Base-by-base conservation (phyloP, 2,797 vertebrate genomes). In the Malurus splendens region DNA sequence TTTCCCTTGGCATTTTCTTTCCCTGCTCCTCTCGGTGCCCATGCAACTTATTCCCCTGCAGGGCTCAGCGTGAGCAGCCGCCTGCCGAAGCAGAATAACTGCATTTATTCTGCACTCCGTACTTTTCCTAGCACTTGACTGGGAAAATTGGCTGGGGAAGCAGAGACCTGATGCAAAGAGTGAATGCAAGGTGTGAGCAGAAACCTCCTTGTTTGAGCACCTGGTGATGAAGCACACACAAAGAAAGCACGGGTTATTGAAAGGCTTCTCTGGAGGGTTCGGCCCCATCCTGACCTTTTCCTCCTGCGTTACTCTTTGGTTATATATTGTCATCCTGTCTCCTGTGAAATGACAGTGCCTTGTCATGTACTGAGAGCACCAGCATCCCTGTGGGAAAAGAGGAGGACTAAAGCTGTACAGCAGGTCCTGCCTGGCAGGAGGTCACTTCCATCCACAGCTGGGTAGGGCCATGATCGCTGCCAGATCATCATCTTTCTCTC, bases 91-190 rank as follows among this genome's bases (percentile, higher is more conserved):
- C 64, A 52, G 77, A 78, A 70, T 73, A 41, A 45, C 85, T 48
- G 68, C 72, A 15, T 60, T 82, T 50, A 67, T 41, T 74, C 62
- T 88, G 80, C 81, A 36, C 76, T 84, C 7, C 0, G 33, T 59
- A 22, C 65, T 91, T 65, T 67, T 87, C 71, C 55, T 87, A 74
- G 44, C 54, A 36, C 44, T 75, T 77, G 56, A 22, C 73, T 71
- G 84, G 67, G 78, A 89, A 93, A 94, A 94, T 82, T 92, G 84
- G 47, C 67, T 76, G 65, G 66, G 78, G 73, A 88, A 22, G 38
- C 70, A 30, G 79, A 90, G 86, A 60, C 57, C 32, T 36, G 51
- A 61, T 42, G 68, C 92, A 86, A 80, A 55, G 65, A 83, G 65
- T 7, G 3, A 87, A 66, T 60, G 57, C 14, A 80, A 80, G 45